Percentiles rank a stretch among this genome's conserved stretches.
Evolutionary conservation across 1,140 invertebrate genomes (phyloP).

Genomic region (Diprion similis): DNA sequence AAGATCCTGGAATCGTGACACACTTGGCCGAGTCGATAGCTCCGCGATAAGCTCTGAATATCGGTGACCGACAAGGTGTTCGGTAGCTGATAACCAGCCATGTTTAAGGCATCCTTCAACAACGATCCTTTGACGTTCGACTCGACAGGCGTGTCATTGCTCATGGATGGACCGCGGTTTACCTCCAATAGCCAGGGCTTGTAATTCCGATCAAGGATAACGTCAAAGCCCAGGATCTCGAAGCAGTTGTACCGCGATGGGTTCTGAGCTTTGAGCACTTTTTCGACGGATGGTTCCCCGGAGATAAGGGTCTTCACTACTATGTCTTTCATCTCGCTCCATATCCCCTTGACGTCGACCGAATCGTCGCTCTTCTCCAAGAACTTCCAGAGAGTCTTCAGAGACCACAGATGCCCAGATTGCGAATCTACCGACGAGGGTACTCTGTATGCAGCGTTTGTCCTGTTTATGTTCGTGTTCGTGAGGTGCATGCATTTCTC

Average conservation of each 20-base stretch:
- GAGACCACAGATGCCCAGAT: constrained; percentile 52
- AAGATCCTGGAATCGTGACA: constrained; percentile 41
- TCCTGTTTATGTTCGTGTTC: constrained; percentile 38
- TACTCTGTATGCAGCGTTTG: constrained; percentile 39
- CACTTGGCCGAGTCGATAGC: neutral
- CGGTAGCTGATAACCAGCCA: constrained; percentile 84
- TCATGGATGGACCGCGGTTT: constrained; percentile 91
- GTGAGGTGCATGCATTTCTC: constrained; percentile 38
- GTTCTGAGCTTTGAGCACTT: constrained; percentile 70
- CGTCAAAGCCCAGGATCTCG: constrained; percentile 80
- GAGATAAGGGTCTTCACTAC: constrained; percentile 80
- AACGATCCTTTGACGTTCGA: constrained; percentile 88
- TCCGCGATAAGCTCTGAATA: constrained; percentile 48
- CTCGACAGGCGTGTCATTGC: constrained; percentile 88
- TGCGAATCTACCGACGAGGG: constrained; percentile 29
- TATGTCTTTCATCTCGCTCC: constrained; percentile 76
- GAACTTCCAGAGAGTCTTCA: constrained; percentile 66
- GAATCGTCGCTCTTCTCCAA: constrained; percentile 51
- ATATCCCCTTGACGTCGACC: constrained; percentile 75
- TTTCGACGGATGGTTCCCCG: constrained; percentile 73
- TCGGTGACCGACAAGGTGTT: constrained; percentile 52
- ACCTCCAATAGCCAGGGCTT: constrained; percentile 95
- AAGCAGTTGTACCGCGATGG: constrained; percentile 74
- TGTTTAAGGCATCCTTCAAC: constrained; percentile 85
- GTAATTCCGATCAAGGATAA: constrained; percentile 74